These are phyloP conservation scores for Clistopyga incitator DNA, from an alignment of 2,888 invertebrate species.

Conservation along the genomic window DNA sequence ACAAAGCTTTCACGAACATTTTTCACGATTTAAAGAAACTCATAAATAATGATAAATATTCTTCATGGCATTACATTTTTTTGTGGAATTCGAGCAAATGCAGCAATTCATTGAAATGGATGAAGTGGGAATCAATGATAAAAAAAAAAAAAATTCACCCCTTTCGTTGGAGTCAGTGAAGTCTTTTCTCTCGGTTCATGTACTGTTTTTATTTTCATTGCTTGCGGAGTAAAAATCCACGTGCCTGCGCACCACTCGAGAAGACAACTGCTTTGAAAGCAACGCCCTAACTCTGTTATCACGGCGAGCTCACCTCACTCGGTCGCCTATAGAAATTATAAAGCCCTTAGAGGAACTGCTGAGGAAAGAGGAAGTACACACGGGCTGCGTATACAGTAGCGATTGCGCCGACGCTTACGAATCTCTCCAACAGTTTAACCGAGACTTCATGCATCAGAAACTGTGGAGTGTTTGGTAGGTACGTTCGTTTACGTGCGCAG, in stretches of 20 bases:
- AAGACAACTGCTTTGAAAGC: constrained; percentile 3
- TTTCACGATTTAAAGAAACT: too few species aligned
- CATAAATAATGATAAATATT: too few species aligned
- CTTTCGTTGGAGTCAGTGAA: too few species aligned
- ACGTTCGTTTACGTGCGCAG: neutral
- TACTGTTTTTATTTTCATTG: neutral
- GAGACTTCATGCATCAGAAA: constrained; percentile 12
- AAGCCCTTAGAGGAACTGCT: neutral
- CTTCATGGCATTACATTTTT: too few species aligned
- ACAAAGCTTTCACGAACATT: too few species aligned
- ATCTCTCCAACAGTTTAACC: constrained; percentile 24
- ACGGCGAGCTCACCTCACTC: neutral
- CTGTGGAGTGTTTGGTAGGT: constrained; percentile 10
- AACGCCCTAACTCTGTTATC: constrained; percentile 22
- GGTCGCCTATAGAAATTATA: constrained; percentile 25
- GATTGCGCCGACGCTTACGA: constrained; percentile 19
- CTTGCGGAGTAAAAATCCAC: neutral
- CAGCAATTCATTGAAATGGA: too few species aligned
- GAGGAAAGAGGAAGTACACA: neutral
- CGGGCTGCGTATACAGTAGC: neutral
- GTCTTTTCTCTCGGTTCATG: too few species aligned
- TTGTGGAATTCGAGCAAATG: too few species aligned
- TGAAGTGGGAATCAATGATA: too few species aligned
- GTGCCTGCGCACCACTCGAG: neutral
- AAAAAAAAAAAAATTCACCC: too few species aligned